Evolutionary conservation across 1,140 invertebrate species (phyloP), one percentile per base, ranked within the genome.

Genomic region (Habropoda laboriosa): DNA sequence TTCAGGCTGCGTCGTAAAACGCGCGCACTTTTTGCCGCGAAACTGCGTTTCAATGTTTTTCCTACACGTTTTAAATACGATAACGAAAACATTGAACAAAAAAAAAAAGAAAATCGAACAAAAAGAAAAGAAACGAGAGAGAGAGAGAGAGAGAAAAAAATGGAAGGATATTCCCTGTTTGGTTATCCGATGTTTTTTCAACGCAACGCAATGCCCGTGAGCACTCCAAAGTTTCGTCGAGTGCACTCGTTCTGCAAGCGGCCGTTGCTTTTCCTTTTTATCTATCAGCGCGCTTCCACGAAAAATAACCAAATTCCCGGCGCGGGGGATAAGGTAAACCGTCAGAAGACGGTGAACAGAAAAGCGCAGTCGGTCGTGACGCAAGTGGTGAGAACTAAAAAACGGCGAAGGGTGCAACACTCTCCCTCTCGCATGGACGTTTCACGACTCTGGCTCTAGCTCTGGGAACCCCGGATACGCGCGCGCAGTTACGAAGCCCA

Each of bases 281-380:
- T 12, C 63, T 47, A 58, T 57, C 64, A 40, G 4, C 74, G 3
- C 21, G 30, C 68, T 67, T 55, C n/a, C 57, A 55, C 64, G 38
- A 82, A 82, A n/a, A 80, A 80, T 82, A 82, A 72, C 57, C 38
- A 58, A 61, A 79, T 66, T 42, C 7, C 38, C 24, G 10, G 32
- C 38, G 40, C 47, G 32, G 49, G 18, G 21, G 2, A 45, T 21
- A 63, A 57, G 55, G 55, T 82, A 82, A 82, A 82, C 81, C 70
- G 78, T 57, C 21, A 32, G 58, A 58, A 51, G 72, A 82, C 40
- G 64, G 45, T 5, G 49, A 55, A 60, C 78, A 80, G 79, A 75
- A 68, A 64, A 80, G 38, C 38, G 60, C 60, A 61, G 61, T 8
- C 38, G 32, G 38, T 80, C 47, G 40, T 68, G 73, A 57, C 35